Percentiles rank a stretch among this genome's conserved stretches.
Evolutionary conservation across 1,140 invertebrate genomes (phyloP).

Genomic region (Pygmarrhopalites habei): DNA sequence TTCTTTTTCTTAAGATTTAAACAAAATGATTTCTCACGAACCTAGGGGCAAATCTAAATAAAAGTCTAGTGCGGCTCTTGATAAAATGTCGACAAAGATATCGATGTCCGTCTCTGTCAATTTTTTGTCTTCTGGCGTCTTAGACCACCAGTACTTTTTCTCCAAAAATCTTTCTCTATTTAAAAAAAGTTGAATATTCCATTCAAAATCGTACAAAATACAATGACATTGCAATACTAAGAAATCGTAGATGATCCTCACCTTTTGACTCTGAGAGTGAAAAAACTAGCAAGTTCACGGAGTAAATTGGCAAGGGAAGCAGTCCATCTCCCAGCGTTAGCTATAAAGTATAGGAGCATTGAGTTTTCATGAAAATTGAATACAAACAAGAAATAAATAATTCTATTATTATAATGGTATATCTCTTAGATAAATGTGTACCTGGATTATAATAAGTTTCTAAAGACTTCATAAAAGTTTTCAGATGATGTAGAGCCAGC

Average conservation of each 20-base stretch:
- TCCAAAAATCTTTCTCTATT: slow-evolving; percentile 53
- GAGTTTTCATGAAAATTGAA: too few relatives aligned
- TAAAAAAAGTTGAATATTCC: not conserved
- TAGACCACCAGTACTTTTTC: slow-evolving; percentile 58
- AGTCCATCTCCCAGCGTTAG: slow-evolving; percentile 74
- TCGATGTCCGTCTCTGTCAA: slow-evolving; percentile 75
- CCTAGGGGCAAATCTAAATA: slow-evolving; percentile 58
- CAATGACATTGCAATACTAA: slow-evolving; percentile 6
- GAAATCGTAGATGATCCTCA: too few relatives aligned
- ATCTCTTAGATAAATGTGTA: too few relatives aligned
- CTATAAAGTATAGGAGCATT: too few relatives aligned
- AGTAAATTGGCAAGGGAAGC: slow-evolving; percentile 56
- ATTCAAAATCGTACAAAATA: not conserved
- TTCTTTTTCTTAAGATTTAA: too few relatives aligned
- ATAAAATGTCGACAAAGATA: slow-evolving; percentile 62
- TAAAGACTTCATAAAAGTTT: slow-evolving; percentile 71
- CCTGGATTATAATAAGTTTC: slow-evolving; percentile 84
- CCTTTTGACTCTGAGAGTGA: slow-evolving; percentile 54
- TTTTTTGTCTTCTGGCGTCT: slow-evolving; percentile 58
- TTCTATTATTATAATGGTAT: too few relatives aligned
- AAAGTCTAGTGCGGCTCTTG: slow-evolving; percentile 65
- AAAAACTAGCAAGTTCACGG: slow-evolving; percentile 52
- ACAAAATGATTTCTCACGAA: too few relatives aligned
- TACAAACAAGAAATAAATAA: too few relatives aligned
- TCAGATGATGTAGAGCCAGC: slow-evolving; percentile 62